Conservation (phyloP, 2,113 vertebrate species). For the Danio rerio region GRCz12tu NC_133176.1:7047501-7048000, state of each 20-base stretch:
- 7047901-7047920: not conserved
- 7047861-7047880: not conserved
- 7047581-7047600: too few relatives aligned
- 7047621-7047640: too few relatives aligned
- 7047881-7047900: not conserved
- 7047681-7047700: too few relatives aligned
- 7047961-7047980: constrained; percentile 30
- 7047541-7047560: not conserved
- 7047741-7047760: not conserved
- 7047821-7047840: not conserved
- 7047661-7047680: too few relatives aligned
- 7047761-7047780: not conserved
- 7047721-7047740: too few relatives aligned
- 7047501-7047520: too few relatives aligned
- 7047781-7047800: too few relatives aligned
- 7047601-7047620: too few relatives aligned
- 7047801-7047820: not conserved
- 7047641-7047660: too few relatives aligned
- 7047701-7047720: too few relatives aligned
- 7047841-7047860: not conserved
- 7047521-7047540: too few relatives aligned
- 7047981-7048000: constrained; percentile 46
- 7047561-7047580: not conserved
- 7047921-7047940: constrained; percentile 17
- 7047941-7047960: constrained; percentile 27